phyloP scores from a whole-genome alignment of 1,140 invertebrate species.

The Dendroctonus valens region DNA sequence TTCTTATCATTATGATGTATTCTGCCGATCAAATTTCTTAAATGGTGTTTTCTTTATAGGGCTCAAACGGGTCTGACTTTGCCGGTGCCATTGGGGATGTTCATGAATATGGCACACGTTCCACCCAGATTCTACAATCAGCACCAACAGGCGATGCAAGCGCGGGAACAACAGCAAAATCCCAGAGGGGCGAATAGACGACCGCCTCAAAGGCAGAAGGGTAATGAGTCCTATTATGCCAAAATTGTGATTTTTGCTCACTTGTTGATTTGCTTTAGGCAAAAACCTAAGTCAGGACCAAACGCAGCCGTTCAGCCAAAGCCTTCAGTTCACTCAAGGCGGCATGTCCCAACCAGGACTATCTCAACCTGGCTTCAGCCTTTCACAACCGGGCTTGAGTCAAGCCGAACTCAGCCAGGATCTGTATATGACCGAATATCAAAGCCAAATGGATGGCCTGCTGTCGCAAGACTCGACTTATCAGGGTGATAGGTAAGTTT shows the following conservation, averaged over 20 bases:
- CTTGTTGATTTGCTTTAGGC: conserved; percentile 12
- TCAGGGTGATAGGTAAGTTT: conserved; percentile 60
- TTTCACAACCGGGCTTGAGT: conserved; percentile 66
- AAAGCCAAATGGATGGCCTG: conserved; percentile 91
- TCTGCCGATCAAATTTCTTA: neutral
- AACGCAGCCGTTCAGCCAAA: conserved; percentile 64
- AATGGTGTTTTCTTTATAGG: conserved; percentile 15
- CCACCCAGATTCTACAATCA: conserved; percentile 86
- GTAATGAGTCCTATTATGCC: conserved; percentile 20
- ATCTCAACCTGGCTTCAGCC: conserved; percentile 67
- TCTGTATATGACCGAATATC: conserved; percentile 83
- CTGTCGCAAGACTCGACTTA: conserved; percentile 94
- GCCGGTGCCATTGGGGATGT: conserved; percentile 92
- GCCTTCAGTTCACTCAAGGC: conserved; percentile 62
- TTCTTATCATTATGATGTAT: neutral
- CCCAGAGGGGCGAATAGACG: conserved; percentile 43
- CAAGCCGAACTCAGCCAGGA: conserved; percentile 86
- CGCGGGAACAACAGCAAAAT: conserved; percentile 49
- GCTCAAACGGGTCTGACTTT: conserved; percentile 74
- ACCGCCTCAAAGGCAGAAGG: conserved; percentile 39
- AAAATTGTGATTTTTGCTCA: neutral
- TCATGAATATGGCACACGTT: conserved; percentile 89
- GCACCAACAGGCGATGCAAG: conserved; percentile 69
- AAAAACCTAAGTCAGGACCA: conserved; percentile 54
- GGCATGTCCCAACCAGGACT: conserved; percentile 70